These are phyloP conservation scores for Neotoxoptera formosana DNA, from an alignment of 1,140 invertebrate species.

Conservation along the genomic window DNA sequence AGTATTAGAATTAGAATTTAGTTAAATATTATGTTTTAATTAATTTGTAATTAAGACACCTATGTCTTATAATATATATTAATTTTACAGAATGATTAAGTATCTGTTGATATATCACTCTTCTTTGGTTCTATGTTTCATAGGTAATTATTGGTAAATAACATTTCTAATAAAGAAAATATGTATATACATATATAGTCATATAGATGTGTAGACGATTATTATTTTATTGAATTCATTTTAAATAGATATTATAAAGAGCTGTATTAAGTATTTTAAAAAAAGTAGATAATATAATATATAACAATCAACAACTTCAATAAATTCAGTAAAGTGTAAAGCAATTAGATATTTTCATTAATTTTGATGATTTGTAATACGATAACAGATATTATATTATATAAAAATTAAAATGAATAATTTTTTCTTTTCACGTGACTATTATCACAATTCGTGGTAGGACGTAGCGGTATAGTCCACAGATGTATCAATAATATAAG, in stretches of 20 bases:
- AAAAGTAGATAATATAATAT: not conserved
- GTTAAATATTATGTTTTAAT: no score
- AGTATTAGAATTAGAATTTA: no score
- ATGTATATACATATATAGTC: no score
- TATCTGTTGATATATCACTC: no score
- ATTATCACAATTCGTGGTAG: not conserved
- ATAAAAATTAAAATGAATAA: not conserved
- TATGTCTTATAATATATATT: no score
- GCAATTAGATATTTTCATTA: not conserved
- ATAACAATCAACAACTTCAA: not conserved
- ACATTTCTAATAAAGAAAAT: no score
- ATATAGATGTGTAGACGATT: no score
- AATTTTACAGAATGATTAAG: no score
- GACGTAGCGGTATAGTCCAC: not conserved
- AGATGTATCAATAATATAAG: not conserved
- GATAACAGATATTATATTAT: not conserved
- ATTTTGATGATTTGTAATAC: not conserved
- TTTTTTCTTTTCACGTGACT: not conserved
- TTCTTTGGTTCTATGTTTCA: no score
- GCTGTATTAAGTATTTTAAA: not conserved
- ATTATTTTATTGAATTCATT: not conserved
- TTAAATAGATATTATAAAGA: not conserved
- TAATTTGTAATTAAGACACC: no score
- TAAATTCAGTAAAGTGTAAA: not conserved
- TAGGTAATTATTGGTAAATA: no score